Evolutionary conservation across 2,113 vertebrate species (phyloP).

Genomic region (Tamias sibiricus): DNA sequence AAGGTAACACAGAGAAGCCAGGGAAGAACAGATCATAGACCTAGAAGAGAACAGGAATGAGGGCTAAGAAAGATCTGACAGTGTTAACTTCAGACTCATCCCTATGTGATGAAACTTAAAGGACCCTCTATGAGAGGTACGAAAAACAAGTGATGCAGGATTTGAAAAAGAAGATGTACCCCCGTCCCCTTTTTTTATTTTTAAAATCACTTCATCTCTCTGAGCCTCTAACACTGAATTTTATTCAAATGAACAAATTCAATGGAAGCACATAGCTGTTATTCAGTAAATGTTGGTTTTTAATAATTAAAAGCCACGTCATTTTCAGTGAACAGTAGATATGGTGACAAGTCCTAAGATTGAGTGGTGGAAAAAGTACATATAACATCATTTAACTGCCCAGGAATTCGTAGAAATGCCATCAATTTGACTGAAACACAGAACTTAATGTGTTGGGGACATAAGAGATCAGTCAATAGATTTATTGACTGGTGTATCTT

Average conservation of each 20-base stretch:
- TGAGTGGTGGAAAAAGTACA: background rate
- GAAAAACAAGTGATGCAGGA: background rate
- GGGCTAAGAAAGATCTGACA: background rate
- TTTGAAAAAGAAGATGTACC: background rate
- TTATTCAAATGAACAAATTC: background rate
- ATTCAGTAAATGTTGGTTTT: background rate
- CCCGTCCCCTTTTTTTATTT: background rate
- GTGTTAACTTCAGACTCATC: background rate
- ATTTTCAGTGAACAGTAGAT: background rate
- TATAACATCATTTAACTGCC: background rate
- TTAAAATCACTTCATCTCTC: background rate
- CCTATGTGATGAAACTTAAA: background rate
- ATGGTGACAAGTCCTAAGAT: background rate
- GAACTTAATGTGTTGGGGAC: background rate
- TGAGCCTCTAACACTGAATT: background rate
- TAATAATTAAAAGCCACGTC: background rate
- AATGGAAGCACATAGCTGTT: background rate
- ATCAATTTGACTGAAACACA: background rate
- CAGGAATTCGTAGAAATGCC: background rate
- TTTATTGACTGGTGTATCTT: background rate
- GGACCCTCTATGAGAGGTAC: background rate
- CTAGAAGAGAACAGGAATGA: background rate
- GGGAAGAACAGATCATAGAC: background rate
- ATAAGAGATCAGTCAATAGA: background rate
- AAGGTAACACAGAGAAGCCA: background rate